phyloP scores from a whole-genome alignment of 2,113 vertebrate genomes.

The Chascanopsetta lugubris region DNA sequence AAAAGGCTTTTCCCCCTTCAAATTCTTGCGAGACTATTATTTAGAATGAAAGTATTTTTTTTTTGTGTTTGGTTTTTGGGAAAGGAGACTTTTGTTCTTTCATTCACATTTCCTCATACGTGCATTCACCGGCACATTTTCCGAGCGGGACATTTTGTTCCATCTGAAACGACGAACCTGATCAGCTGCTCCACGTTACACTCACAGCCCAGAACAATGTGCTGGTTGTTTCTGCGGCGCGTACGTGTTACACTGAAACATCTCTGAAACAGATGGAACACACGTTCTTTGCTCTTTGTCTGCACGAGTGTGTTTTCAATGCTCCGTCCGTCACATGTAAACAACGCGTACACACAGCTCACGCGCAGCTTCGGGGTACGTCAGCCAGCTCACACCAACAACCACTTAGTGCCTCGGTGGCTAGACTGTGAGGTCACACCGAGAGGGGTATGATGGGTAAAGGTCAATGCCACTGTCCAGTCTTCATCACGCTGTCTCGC shows the following conservation, averaged over 20 bases:
- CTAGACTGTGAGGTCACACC: constrained; percentile 12
- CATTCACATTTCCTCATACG: no score
- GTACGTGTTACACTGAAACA: constrained; percentile 27
- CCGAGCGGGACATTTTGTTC: background rate
- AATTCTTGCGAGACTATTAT: no score
- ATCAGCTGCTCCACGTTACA: background rate
- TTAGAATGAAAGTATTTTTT: no score
- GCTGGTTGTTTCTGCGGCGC: constrained; percentile 28
- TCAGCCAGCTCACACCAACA: constrained; percentile 17
- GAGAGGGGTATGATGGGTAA: constrained; percentile 5
- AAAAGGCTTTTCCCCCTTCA: no score
- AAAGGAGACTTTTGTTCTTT: no score
- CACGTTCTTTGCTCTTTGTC: constrained; percentile 17
- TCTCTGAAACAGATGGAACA: constrained; percentile 15
- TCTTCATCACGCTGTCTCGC: constrained; percentile 17
- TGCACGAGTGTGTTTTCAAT: background rate
- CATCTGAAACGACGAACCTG: background rate
- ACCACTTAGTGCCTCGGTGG: constrained; percentile 24
- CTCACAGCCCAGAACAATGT: background rate
- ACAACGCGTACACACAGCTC: background rate
- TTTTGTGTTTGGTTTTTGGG: no score
- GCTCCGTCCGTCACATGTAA: background rate
- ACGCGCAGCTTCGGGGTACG: constrained; percentile 27
- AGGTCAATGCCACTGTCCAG: constrained; percentile 23
- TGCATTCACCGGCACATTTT: no score